Evolutionary conservation across 2,113 vertebrate genomes (phyloP).

Genomic region (Isurus oxyrinchus): DNA sequence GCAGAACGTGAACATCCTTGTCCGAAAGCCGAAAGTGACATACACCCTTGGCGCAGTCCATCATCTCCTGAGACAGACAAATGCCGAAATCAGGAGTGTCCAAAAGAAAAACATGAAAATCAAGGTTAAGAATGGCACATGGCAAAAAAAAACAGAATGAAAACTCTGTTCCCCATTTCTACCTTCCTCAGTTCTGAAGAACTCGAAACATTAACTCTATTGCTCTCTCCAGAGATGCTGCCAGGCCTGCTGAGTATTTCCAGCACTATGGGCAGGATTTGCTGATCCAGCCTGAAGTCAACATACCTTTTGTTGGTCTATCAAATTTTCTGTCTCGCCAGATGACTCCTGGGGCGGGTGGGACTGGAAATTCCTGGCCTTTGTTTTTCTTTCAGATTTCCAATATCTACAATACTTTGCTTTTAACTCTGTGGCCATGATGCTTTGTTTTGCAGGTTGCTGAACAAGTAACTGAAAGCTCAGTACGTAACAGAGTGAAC

Average conservation of each 20-base stretch:
- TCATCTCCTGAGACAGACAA: no score
- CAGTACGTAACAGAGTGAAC: background rate
- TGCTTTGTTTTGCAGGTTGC: background rate
- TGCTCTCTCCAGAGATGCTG: background rate
- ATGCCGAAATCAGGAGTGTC: no score
- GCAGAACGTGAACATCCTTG: background rate
- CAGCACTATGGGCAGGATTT: background rate
- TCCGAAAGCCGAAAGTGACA: background rate
- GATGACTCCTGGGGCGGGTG: no score
- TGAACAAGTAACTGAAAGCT: background rate
- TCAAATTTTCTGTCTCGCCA: no score
- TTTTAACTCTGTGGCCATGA: background rate
- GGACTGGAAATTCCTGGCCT: no score
- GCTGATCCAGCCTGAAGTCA: no score
- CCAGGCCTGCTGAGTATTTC: background rate
- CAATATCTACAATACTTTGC: background rate
- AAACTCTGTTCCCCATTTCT: background rate
- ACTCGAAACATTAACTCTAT: background rate
- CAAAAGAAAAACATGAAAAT: no score
- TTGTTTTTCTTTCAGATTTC: background rate
- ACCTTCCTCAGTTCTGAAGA: background rate
- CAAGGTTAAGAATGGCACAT: no score
- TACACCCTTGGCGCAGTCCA: no score
- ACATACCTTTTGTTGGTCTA: no score
- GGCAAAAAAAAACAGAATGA: no score